Evolutionary conservation across 2,888 invertebrate species (phyloP).

Genomic region (Tinea pellionella): DNA sequence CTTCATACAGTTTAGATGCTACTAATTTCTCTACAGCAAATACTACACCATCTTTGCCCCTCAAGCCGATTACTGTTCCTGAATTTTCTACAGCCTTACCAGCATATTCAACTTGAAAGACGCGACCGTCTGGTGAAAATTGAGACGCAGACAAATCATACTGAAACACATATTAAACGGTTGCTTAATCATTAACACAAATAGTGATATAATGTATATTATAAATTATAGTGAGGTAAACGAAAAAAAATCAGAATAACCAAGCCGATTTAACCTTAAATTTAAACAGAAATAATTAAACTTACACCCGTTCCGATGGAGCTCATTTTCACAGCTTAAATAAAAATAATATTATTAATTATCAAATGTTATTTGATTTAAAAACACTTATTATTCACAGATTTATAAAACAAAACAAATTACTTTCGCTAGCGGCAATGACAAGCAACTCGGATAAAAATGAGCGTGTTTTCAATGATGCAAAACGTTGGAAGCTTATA

Average conservation of each 20-base stretch:
- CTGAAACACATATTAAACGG: constrained; percentile 61
- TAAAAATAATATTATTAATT: background rate
- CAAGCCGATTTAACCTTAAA: constrained; percentile 19
- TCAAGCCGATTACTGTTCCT: constrained; percentile 94
- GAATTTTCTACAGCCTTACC: constrained; percentile 99
- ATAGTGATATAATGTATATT: constrained; percentile 13
- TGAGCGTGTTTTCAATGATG: background rate
- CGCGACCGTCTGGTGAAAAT: constrained; percentile 98
- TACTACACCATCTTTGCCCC: constrained; percentile 96
- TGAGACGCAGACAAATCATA: constrained; percentile 99
- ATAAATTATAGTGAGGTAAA: background rate
- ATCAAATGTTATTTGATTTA: background rate
- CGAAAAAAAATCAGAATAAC: constrained; percentile 24
- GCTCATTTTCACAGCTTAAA: constrained; percentile 75
- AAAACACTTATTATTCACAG: background rate
- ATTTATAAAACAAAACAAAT: background rate
- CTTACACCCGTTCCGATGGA: constrained; percentile 95
- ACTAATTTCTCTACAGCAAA: constrained; percentile 98
- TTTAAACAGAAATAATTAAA: constrained; percentile 24
- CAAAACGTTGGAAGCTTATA: too few species aligned
- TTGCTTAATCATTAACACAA: background rate
- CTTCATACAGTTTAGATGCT: constrained; percentile 92
- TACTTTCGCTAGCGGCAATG: background rate
- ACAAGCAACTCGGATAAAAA: background rate
- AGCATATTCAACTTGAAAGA: constrained; percentile 99